Evolutionary conservation across 1,140 invertebrate genomes (phyloP).

Genomic region (Dinothrombium tinctorium): DNA sequence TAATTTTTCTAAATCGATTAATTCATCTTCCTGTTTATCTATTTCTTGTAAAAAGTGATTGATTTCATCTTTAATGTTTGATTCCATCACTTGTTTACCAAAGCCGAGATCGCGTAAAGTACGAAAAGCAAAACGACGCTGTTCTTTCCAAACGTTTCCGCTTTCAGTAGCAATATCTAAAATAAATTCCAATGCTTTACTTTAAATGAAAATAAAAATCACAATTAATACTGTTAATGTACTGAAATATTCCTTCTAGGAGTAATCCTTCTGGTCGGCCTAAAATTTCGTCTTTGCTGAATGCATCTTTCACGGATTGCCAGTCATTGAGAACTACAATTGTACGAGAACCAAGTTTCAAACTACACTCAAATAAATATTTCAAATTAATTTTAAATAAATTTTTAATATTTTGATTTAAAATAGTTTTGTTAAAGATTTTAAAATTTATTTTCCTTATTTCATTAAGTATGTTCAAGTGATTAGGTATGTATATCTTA

Average conservation of each 20-base stretch:
- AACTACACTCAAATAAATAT: conserved; percentile 10
- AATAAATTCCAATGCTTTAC: too few species aligned
- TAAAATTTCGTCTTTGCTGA: conserved; percentile 9
- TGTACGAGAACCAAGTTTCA: conserved; percentile 10
- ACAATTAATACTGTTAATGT: too few species aligned
- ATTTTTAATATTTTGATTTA: too few species aligned
- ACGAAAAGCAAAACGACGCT: conserved; percentile 42
- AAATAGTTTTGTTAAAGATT: too few species aligned
- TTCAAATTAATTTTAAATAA: too few species aligned
- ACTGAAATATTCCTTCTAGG: neutral
- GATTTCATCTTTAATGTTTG: conserved; percentile 12
- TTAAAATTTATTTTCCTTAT: too few species aligned
- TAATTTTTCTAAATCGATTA: conserved; percentile 6
- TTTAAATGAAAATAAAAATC: too few species aligned
- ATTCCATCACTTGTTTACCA: conserved; percentile 41
- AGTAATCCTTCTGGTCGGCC: conserved; percentile 5
- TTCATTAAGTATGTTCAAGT: too few species aligned
- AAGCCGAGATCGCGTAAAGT: conserved; percentile 44
- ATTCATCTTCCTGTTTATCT: neutral
- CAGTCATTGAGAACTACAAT: conserved; percentile 13
- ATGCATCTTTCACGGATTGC: conserved; percentile 11
- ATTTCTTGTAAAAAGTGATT: conserved; percentile 9
- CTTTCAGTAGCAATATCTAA: conserved; percentile 7
- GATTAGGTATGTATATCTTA: too few species aligned
- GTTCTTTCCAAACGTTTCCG: conserved; percentile 43